Percentiles rank a stretch among this genome's conserved stretches.
phyloP scores from a whole-genome alignment of 2,113 vertebrate genomes.

The Crocuta crocuta region DNA sequence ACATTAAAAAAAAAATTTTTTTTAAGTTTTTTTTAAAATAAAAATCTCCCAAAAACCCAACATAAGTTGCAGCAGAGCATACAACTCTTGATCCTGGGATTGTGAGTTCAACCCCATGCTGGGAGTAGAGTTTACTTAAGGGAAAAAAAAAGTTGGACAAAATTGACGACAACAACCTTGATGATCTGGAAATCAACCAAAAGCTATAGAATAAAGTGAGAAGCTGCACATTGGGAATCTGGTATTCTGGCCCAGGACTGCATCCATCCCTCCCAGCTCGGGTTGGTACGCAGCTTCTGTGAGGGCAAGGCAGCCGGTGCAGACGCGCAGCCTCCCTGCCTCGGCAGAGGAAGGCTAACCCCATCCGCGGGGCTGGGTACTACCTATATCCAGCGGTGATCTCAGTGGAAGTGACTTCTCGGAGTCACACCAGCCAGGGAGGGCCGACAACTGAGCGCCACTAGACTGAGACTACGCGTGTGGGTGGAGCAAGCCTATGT shows the following conservation, averaged over 20 bases:
- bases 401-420: neutral
- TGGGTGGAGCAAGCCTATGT: neutral
- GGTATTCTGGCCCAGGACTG: neutral
- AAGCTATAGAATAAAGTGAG: neutral
- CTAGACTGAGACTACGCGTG: neutral
- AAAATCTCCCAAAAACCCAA: neutral
- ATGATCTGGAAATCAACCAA: neutral
- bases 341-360: neutral
- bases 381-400: neutral
- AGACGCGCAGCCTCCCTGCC: neutral
- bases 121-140: neutral
- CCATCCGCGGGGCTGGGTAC: neutral
- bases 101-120: neutral
- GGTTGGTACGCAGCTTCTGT: neutral
- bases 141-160: neutral
- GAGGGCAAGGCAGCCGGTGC: neutral
- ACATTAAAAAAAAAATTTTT: too few species aligned
- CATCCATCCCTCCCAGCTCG: neutral
- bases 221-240: neutral
- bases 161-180: neutral
- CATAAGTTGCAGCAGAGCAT: neutral
- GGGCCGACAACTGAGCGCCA: neutral
- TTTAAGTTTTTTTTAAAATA: too few species aligned
- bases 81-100: neutral
- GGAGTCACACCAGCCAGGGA: neutral